A percentile compares a stretch with the other conserved stretches of the same genome.
phyloP scores from a whole-genome alignment of 2,113 vertebrate species.

The Oreochromis niloticus region DNA sequence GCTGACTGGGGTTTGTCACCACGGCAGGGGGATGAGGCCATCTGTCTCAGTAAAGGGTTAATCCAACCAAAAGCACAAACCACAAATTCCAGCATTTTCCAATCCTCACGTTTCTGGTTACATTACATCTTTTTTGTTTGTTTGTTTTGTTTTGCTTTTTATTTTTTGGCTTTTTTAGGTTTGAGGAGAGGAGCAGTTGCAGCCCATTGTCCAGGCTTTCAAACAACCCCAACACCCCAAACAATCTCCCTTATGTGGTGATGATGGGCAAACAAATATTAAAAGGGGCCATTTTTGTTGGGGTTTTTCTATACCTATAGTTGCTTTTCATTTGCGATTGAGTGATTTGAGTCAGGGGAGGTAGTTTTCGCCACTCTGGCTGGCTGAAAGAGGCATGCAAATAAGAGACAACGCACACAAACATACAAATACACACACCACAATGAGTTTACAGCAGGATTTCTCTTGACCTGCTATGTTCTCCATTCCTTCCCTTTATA shows the following conservation, averaged over 20 bases:
- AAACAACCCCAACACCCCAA: neutral
- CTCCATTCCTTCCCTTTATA: constrained; percentile 57
- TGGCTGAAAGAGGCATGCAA: constrained; percentile 7
- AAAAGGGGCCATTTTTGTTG: neutral
- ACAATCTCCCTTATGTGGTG: neutral
- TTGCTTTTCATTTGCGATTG: constrained; percentile 11
- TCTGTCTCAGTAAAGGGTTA: constrained; percentile 79
- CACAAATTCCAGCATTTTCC: constrained; percentile 70
- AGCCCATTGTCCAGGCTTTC: neutral
- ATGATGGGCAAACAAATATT: neutral
- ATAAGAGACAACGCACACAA: neutral
- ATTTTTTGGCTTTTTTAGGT: neutral
- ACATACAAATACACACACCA: constrained; percentile 2
- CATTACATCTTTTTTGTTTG: neutral
- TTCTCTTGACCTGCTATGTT: constrained; percentile 56
- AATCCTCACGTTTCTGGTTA: constrained; percentile 61
- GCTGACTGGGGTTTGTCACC: constrained; percentile 55
- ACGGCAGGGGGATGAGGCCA: constrained; percentile 63
- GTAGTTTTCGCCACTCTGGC: neutral
- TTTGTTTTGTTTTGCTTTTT: neutral
- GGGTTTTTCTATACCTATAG: neutral
- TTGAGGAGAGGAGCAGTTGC: neutral
- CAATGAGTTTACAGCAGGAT: constrained; percentile 75
- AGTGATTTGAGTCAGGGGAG: constrained; percentile 8
- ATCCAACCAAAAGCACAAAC: constrained; percentile 71